Evolutionary conservation across 2,113 vertebrate species (phyloP).

Genomic region (Mesoclemmys tuberculata): DNA sequence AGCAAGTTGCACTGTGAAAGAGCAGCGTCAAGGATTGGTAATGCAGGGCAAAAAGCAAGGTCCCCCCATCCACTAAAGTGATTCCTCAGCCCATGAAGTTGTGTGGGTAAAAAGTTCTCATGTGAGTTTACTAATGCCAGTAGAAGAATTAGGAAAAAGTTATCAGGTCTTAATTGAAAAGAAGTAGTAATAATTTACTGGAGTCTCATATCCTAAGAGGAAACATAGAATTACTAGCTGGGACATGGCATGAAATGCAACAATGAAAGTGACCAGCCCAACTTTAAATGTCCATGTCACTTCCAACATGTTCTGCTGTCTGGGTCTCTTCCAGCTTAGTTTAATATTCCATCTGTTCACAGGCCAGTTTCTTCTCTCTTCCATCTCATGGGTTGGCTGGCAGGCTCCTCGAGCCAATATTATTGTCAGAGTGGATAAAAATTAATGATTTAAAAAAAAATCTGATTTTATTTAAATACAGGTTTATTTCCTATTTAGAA

Average conservation of each 20-base stretch:
- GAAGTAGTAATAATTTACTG: background rate
- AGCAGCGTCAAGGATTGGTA: background rate
- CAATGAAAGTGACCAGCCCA: background rate
- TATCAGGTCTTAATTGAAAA: background rate
- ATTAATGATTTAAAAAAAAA: too few relatives aligned
- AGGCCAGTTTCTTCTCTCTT: background rate
- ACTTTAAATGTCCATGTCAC: background rate
- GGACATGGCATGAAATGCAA: background rate
- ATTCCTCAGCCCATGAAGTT: background rate
- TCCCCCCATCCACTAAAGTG: background rate
- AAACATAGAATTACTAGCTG: background rate
- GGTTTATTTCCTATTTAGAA: too few relatives aligned
- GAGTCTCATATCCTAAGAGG: background rate
- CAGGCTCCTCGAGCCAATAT: background rate
- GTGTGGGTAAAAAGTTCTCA: background rate
- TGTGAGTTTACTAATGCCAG: background rate
- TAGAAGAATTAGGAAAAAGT: background rate
- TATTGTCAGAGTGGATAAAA: background rate
- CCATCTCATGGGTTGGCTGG: background rate
- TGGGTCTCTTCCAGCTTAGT: background rate
- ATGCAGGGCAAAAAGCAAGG: too few relatives aligned
- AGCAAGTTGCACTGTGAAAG: background rate
- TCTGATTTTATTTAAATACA: too few relatives aligned
- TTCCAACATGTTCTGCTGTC: background rate
- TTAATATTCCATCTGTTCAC: background rate